Base-by-base conservation (phyloP, 2,797 vertebrate species). In the Galaxias olidus region DNA sequence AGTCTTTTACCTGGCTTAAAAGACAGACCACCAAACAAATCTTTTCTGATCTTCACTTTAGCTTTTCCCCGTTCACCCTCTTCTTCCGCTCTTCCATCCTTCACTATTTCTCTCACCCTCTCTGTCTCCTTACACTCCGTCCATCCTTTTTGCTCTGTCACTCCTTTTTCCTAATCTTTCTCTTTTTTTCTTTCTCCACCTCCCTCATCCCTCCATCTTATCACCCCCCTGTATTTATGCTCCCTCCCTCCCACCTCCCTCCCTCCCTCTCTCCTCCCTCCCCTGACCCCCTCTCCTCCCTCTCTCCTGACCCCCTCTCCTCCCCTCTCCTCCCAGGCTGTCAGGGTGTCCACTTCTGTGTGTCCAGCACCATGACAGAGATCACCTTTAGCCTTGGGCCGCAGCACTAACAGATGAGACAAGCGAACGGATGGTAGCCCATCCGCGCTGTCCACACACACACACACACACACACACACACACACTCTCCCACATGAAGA, bases 301-400 rank as follows among this genome's bases (percentile, higher is more conserved):
- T 43, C 58, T 30, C 20, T 51, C 8, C 8, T 42, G 12, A 30
- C 43, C 50, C 53, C 76, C 68, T 77, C 76, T 64, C 78, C 71
- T 48, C 73, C 52, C 53, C 57, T 53, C 65, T 59, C 58, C 40
- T 41, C 65, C 74, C 67, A 5, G 45, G 60, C 77, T 76, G 86
- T 86, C 89, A 88, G 72, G 78, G 79, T 76, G 69, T 80, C 72
- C 62, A 73, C 79, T 80, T 81, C 79, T 83, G 71, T 66, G 63
- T 87, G 86, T 90, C 86, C 84, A 82, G 80, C 84, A 84, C 62
- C 59, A 75, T 84, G 85, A 88, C 73, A 87, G 84, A 88, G 84
- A 86, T 79, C 73, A 83, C 84, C 83, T 86, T 86, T 81, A 86
- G 86, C 87, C 86, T 79, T 80, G 85, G 80, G 81, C 81, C 76